A percentile compares a stretch with the other conserved stretches of the same genome.
These are phyloP conservation scores for Anser brachyrhynchus DNA, from an alignment of 2,113 vertebrate genomes.

Conservation along the genomic window DNA sequence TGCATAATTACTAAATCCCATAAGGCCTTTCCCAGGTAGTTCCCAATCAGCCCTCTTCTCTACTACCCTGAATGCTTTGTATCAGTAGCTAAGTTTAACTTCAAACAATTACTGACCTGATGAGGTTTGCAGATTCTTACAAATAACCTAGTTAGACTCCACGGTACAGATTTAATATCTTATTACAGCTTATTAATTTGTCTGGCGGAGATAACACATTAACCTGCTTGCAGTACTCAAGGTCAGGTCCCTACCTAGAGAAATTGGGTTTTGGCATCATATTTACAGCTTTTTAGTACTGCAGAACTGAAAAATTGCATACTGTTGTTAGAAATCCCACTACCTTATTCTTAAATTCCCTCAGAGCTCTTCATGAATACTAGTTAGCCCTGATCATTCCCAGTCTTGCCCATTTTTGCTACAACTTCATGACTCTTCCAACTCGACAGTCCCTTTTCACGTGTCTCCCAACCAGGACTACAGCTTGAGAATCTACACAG, in stretches of 20 bases:
- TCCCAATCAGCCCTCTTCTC: neutral
- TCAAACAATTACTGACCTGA: neutral
- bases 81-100: neutral
- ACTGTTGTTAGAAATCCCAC: neutral
- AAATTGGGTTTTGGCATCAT: neutral
- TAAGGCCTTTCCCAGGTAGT: neutral
- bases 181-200: neutral
- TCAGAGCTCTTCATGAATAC: neutral
- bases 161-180: neutral
- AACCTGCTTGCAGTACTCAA: neutral
- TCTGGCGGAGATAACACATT: neutral
- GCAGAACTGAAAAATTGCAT: neutral
- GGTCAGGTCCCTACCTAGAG: accelerated
- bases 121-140: neutral
- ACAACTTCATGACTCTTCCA: neutral
- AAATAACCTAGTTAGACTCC: neutral
- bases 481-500: neutral
- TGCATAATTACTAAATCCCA: neutral
- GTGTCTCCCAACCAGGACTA: neutral
- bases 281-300: neutral
- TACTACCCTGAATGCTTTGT: neutral
- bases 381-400: neutral
- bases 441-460: neutral
- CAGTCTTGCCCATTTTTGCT: neutral
- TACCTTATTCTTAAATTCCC: neutral